phyloP scores from a whole-genome alignment of 2,113 vertebrate species.

The Phylloscopus whistleri region DNA sequence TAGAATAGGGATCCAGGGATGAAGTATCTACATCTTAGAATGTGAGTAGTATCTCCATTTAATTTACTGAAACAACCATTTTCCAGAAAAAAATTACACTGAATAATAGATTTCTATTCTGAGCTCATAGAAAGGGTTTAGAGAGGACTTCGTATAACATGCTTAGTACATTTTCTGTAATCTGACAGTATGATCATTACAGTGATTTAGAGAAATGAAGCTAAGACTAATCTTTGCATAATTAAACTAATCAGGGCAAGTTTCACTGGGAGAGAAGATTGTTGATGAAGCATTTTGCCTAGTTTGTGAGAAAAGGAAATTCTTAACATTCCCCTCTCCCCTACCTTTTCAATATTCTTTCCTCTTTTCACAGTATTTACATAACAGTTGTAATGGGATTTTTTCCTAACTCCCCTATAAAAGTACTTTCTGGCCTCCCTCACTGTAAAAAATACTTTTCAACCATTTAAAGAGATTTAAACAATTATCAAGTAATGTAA shows the following conservation, averaged over 20 bases:
- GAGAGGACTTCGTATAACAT: not conserved
- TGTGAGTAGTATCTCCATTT: not conserved
- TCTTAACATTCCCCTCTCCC: not conserved
- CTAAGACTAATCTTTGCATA: not conserved
- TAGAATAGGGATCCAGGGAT: not conserved
- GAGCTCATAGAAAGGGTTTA: not conserved
- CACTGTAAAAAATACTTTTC: not conserved
- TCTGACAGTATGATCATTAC: not conserved
- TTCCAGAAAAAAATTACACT: not conserved
- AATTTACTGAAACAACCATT: not conserved
- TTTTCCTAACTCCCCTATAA: not conserved
- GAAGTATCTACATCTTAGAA: not conserved
- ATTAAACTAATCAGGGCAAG: not conserved
- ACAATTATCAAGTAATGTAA: not conserved
- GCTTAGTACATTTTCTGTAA: not conserved
- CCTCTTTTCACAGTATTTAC: conserved; percentile 4
- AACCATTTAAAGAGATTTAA: not conserved
- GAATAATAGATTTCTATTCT: not conserved
- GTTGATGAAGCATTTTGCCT: not conserved
- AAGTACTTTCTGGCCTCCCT: not conserved
- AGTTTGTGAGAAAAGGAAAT: not conserved
- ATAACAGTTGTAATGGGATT: not conserved
- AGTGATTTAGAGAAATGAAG: not conserved
- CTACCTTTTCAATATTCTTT: not conserved
- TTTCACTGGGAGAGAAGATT: not conserved